These are phyloP conservation scores for Chrysotoxum bicinctum DNA, from an alignment of 2,888 invertebrate genomes.

Conservation along the genomic window DNA sequence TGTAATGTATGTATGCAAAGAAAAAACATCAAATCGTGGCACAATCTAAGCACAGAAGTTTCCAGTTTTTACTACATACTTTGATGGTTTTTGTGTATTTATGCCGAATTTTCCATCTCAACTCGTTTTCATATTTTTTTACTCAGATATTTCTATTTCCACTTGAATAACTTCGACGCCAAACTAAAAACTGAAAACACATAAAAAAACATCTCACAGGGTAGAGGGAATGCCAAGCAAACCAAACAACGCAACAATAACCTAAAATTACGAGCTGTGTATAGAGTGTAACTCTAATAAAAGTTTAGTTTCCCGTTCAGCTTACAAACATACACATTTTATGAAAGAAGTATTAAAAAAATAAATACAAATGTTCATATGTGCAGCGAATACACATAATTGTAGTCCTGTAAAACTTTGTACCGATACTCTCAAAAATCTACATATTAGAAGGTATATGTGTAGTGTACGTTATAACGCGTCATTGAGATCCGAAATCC, in stretches of 20 bases:
- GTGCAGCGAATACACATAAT: neutral
- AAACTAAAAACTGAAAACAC: slow-evolving; percentile 23
- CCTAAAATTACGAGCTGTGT: neutral
- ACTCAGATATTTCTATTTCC: slow-evolving; percentile 38
- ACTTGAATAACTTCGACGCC: slow-evolving; percentile 48
- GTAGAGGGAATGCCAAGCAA: slow-evolving; percentile 16
- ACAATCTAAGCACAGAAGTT: neutral
- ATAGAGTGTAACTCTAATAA: slow-evolving; percentile 6
- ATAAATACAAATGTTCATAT: neutral
- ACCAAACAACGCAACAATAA: slow-evolving; percentile 31
- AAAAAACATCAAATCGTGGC: neutral
- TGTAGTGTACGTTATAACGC: neutral
- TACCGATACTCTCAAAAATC: neutral
- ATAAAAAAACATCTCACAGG: slow-evolving; percentile 11
- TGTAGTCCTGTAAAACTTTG: slow-evolving; percentile 25
- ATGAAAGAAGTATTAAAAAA: neutral
- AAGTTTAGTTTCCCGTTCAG: neutral
- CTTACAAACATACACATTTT: neutral
- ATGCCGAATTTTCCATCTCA: slow-evolving; percentile 6
- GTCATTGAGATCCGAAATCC: neutral
- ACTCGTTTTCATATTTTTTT: slow-evolving; percentile 29
- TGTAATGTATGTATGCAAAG: no score
- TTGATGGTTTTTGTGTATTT: neutral
- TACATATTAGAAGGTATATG: neutral
- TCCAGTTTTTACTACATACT: neutral